These are phyloP conservation scores for Enoplosus armatus DNA, from an alignment of 2,797 vertebrate species.

Conservation along the genomic window DNA sequence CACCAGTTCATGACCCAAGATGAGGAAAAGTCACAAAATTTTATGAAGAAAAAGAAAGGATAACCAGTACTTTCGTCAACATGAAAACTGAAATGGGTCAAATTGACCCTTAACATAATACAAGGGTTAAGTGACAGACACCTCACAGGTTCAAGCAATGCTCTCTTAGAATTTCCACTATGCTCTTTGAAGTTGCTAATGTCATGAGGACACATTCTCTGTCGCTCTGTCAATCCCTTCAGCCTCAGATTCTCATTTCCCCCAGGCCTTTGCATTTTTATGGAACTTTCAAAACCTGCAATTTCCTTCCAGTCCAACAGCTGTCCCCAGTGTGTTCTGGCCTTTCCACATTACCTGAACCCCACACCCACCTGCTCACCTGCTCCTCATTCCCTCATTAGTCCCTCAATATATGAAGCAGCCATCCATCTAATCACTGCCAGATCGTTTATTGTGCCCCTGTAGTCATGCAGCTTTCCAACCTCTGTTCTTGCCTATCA, in stretches of 20 bases:
- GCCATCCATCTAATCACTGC: not conserved
- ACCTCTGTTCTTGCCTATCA: not conserved
- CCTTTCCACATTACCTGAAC: constrained; percentile 5
- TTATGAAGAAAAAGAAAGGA: no score
- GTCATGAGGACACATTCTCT: not conserved
- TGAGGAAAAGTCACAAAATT: no score
- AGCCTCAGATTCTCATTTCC: not conserved
- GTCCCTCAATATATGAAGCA: not conserved
- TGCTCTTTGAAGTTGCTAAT: constrained; percentile 10
- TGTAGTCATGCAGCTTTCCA: not conserved
- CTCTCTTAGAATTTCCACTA: constrained; percentile 1
- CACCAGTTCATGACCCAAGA: no score
- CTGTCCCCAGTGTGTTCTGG: constrained; percentile 5
- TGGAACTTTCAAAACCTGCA: not conserved
- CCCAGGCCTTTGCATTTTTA: not conserved
- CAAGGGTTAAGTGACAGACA: no score
- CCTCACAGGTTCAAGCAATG: not conserved
- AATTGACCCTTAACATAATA: no score
- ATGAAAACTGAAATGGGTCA: no score
- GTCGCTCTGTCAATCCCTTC: not conserved
- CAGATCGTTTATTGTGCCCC: not conserved
- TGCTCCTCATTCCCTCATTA: constrained; percentile 13
- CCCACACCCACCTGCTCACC: not conserved
- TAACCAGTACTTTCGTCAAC: no score
- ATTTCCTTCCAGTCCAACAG: not conserved